Evolutionary conservation across 2,797 vertebrate genomes (phyloP).

Genomic region (Enteromius radiatus): DNA sequence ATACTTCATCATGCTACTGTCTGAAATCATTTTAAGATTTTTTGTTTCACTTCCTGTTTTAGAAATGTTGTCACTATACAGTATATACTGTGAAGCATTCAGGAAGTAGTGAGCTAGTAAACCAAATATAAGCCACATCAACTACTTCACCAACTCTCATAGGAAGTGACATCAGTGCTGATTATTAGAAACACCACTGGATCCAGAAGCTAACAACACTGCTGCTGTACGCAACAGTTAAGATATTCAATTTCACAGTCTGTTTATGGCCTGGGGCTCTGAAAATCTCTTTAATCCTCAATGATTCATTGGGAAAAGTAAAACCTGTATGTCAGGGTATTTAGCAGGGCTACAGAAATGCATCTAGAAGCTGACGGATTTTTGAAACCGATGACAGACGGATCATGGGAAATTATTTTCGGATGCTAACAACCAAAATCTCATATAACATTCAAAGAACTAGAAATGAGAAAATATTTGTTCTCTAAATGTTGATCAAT

Average conservation of each 20-base stretch:
- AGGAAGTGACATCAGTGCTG: conserved; percentile 57
- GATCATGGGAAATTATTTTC: conserved; percentile 39
- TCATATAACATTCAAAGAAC: background rate
- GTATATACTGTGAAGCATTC: background rate
- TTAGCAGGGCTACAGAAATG: conserved; percentile 41
- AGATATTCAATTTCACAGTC: conserved; percentile 61
- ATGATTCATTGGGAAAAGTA: conserved; percentile 43
- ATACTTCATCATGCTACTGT: background rate
- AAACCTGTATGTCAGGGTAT: conserved; percentile 41
- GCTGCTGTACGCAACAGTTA: conserved; percentile 55
- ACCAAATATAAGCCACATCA: conserved; percentile 35
- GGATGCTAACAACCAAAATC: background rate
- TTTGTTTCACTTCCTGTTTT: background rate
- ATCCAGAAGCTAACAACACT: conserved; percentile 60
- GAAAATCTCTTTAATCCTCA: conserved; percentile 62
- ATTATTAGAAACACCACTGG: conserved; percentile 59
- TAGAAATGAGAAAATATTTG: background rate
- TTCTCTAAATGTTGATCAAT: background rate
- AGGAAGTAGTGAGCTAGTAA: background rate
- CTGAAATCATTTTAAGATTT: background rate
- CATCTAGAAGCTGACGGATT: conserved; percentile 1
- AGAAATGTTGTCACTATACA: background rate
- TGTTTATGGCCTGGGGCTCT: conserved; percentile 64
- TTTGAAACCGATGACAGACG: background rate
- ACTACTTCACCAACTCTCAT: conserved; percentile 56